These are phyloP conservation scores for Saccostrea echinata DNA, from an alignment of 1,140 invertebrate genomes.

Conservation along the genomic window DNA sequence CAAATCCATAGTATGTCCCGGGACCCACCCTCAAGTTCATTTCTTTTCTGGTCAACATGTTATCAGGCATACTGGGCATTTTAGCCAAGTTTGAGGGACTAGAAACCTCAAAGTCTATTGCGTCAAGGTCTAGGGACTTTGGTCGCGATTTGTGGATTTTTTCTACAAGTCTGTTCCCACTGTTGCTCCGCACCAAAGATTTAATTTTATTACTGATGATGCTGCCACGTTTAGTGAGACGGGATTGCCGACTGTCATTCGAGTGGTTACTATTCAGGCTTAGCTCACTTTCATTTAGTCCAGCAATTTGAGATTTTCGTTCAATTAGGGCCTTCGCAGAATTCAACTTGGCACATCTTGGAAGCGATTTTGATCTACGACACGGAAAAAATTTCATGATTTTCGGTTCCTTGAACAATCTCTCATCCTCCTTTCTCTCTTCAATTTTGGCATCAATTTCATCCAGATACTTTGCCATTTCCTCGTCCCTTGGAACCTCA, in stretches of 20 bases:
- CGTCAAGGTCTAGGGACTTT: slow-evolving; percentile 74
- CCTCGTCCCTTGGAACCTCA: slow-evolving; percentile 63
- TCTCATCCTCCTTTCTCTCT: slow-evolving; percentile 70
- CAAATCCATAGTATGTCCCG: slow-evolving; percentile 74
- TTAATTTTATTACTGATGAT: slow-evolving; percentile 74
- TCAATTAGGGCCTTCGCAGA: slow-evolving; percentile 45
- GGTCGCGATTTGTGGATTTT: slow-evolving; percentile 66
- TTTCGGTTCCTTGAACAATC: slow-evolving; percentile 66
- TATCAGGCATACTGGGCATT: slow-evolving; percentile 68
- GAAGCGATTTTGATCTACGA: slow-evolving; percentile 72
- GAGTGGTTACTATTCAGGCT: slow-evolving; percentile 66
- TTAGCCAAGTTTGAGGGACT: slow-evolving; percentile 51
- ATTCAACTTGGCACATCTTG: slow-evolving; percentile 68
- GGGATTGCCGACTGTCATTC: slow-evolving; percentile 60
- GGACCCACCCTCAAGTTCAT: slow-evolving; percentile 66
- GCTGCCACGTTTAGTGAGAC: slow-evolving; percentile 70
- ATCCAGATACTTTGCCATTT: slow-evolving; percentile 72
- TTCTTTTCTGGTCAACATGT: slow-evolving; percentile 51
- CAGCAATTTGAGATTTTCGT: slow-evolving; percentile 41
- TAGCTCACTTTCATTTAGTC: slow-evolving; percentile 59
- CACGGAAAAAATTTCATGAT: slow-evolving; percentile 75
- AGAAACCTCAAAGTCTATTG: slow-evolving; percentile 61
- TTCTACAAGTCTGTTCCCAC: slow-evolving; percentile 38
- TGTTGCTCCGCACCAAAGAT: slow-evolving; percentile 61
- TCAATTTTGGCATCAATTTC: slow-evolving; percentile 73